A percentile compares a stretch with the other conserved stretches of the same genome.
Conservation (phyloP, 2,888 invertebrate species). For the Eremobia ochroleuca region DNA sequence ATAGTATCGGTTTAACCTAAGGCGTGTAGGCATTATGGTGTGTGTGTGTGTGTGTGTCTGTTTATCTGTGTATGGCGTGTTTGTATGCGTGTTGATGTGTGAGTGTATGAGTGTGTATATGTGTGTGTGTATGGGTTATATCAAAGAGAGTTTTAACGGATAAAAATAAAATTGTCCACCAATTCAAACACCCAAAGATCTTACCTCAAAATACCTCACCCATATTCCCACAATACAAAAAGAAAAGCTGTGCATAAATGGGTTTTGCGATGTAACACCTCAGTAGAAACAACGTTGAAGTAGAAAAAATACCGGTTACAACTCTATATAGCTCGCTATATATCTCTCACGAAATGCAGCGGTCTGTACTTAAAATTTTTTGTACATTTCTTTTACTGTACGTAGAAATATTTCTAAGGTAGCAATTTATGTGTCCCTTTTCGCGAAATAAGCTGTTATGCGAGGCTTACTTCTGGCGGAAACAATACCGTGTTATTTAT, state of each 20-base stretch:
- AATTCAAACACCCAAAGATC: neutral
- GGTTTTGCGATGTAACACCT: constrained; percentile 15
- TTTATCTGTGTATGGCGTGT: no score
- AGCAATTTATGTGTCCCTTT: constrained; percentile 69
- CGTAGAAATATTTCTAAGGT: constrained; percentile 63
- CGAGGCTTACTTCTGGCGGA: constrained; percentile 64
- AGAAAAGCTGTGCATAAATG: neutral
- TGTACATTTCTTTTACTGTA: constrained; percentile 57
- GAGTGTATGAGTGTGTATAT: no score
- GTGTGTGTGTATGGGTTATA: no score
- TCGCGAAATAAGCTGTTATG: constrained; percentile 58
- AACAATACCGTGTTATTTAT: constrained; percentile 71
- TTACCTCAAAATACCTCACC: neutral
- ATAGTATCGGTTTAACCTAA: no score
- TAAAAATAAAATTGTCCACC: no score
- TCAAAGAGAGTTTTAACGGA: no score
- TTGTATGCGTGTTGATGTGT: no score
- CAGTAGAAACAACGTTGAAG: constrained; percentile 10
- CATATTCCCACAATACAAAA: neutral
- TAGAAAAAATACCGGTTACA: constrained; percentile 28
- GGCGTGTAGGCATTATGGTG: no score
- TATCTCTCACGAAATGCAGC: constrained; percentile 53
- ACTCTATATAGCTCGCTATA: constrained; percentile 15
- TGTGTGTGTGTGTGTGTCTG: no score
- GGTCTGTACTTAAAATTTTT: constrained; percentile 61